phyloP scores from a whole-genome alignment of 2,888 invertebrate genomes.

The Magallana nippona region DNA sequence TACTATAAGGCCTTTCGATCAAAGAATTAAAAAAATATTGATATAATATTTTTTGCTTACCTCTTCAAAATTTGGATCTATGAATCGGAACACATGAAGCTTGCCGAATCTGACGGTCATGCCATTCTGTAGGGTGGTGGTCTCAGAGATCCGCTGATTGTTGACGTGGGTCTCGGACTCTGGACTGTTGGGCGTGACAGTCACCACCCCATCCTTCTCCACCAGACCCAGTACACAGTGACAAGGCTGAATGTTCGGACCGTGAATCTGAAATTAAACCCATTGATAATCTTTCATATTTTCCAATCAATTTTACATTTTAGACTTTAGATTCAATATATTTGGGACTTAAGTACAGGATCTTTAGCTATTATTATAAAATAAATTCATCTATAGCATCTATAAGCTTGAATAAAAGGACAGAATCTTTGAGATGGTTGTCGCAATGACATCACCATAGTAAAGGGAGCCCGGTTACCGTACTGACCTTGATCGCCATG shows the following conservation, averaged over 20 bases:
- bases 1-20: background rate
- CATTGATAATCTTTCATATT: background rate
- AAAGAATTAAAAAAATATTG: too few relatives aligned
- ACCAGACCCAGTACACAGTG: conserved; percentile 96
- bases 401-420: too few relatives aligned
- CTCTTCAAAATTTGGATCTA: conserved; percentile 79
- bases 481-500: conserved; percentile 68
- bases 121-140: conserved; percentile 89
- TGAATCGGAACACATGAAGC: conserved; percentile 82
- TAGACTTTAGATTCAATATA: too few relatives aligned
- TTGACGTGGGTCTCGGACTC: conserved; percentile 97
- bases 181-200: conserved; percentile 94
- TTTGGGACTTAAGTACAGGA: too few relatives aligned
- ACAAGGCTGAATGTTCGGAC: conserved; percentile 94
- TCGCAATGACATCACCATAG: background rate
- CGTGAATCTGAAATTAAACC: conserved; percentile 83
- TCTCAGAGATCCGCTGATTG: conserved; percentile 93
- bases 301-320: too few relatives aligned
- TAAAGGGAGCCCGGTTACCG: too few relatives aligned
- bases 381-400: too few relatives aligned
- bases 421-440: background rate
- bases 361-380: too few relatives aligned
- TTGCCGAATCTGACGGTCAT: conserved; percentile 82
- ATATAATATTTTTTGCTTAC: conserved; percentile 53
- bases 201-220: conserved; percentile 94